phyloP scores from a whole-genome alignment of 1,140 invertebrate species.

The Drosophila watanabei region DNA sequence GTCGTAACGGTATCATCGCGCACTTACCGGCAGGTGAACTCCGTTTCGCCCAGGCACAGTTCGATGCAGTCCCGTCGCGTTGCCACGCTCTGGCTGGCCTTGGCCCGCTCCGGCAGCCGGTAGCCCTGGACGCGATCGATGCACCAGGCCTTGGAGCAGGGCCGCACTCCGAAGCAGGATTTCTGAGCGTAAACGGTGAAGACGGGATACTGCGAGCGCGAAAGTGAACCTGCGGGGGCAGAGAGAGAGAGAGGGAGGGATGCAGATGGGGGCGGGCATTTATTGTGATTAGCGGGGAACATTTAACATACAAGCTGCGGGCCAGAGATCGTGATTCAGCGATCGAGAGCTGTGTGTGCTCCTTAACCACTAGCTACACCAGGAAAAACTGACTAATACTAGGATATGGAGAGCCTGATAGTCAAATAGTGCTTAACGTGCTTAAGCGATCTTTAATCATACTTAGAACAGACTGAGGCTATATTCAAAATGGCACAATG shows the following conservation, averaged over 20 bases:
- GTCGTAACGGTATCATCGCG: slow-evolving; percentile 86
- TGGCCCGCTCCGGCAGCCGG: slow-evolving; percentile 90
- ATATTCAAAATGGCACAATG: slow-evolving; percentile 8
- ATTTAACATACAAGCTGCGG: slow-evolving; percentile 54
- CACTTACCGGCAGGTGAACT: slow-evolving; percentile 95
- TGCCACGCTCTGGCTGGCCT: slow-evolving; percentile 90
- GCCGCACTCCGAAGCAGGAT: slow-evolving; percentile 94
- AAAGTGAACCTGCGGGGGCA: slow-evolving; percentile 92
- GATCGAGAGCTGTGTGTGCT: slow-evolving; percentile 53
- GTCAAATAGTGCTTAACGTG: slow-evolving; percentile 14
- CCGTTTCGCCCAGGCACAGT: slow-evolving; percentile 94
- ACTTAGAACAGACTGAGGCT: neutral
- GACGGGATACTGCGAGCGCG: slow-evolving; percentile 96
- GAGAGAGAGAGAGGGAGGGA: neutral
- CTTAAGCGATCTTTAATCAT: slow-evolving; percentile 9
- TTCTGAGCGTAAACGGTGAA: slow-evolving; percentile 98
- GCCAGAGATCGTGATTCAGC: slow-evolving; percentile 46
- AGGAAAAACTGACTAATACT: slow-evolving; percentile 20
- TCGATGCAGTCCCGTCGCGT: slow-evolving; percentile 95
- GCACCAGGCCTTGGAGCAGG: slow-evolving; percentile 96
- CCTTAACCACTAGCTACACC: slow-evolving; percentile 43
- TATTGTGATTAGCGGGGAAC: slow-evolving; percentile 46
- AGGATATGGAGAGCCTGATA: slow-evolving; percentile 2
- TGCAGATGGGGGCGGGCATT: slow-evolving; percentile 23
- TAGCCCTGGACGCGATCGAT: slow-evolving; percentile 96